These are phyloP conservation scores for Panthera uncia DNA, from an alignment of 2,113 vertebrate genomes.

Conservation along the genomic window DNA sequence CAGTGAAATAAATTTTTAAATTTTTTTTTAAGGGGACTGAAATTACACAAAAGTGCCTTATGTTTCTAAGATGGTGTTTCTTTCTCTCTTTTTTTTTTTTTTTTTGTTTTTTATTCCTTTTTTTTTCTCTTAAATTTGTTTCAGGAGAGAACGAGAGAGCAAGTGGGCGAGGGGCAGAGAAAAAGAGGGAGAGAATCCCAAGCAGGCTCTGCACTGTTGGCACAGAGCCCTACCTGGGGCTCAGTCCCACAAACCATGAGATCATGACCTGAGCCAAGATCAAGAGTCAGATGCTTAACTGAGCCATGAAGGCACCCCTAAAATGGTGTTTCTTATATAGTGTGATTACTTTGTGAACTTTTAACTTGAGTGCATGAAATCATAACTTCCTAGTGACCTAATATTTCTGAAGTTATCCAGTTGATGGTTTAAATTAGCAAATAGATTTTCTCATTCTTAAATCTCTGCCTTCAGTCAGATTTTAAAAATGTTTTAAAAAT, in stretches of 20 bases:
- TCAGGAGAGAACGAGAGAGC: too few relatives aligned
- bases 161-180: too few relatives aligned
- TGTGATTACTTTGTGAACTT: conserved; percentile 33
- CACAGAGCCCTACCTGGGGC: too few relatives aligned
- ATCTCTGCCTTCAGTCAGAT: conserved; percentile 10
- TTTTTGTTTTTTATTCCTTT: too few relatives aligned
- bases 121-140: too few relatives aligned
- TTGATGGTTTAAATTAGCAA: conserved; percentile 45
- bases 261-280: too few relatives aligned
- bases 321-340: background rate
- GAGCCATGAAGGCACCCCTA: too few relatives aligned
- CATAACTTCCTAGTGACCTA: background rate
- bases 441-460: conserved; percentile 31
- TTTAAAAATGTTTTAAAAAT: conserved; percentile 23
- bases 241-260: too few relatives aligned
- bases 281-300: too few relatives aligned
- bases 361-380: background rate
- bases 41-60: background rate
- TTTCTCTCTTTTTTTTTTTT: background rate
- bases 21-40: background rate
- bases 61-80: background rate
- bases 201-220: too few relatives aligned
- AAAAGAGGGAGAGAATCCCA: too few relatives aligned
- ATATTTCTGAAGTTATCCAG: background rate
- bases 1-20: background rate